Evolutionary conservation across 2,113 vertebrate genomes (phyloP).

Genomic region (Phainopepla nitens): DNA sequence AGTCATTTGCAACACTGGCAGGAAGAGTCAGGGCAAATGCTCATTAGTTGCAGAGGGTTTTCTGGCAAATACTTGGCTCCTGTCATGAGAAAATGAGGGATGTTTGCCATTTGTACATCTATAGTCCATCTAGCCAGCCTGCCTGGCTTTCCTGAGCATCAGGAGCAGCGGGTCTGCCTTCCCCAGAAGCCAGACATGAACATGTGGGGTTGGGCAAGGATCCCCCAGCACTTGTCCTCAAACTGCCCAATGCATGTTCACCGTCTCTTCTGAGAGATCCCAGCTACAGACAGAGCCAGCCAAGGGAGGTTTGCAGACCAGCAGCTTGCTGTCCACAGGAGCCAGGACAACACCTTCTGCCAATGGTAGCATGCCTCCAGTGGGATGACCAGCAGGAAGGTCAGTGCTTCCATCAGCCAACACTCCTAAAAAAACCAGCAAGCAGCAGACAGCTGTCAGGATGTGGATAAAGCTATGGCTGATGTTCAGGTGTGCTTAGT

Average conservation of each 20-base stretch:
- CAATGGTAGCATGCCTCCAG: accelerated
- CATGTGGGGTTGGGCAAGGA: not conserved
- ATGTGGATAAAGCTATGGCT: not conserved
- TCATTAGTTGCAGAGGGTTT: not conserved
- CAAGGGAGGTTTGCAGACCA: not conserved
- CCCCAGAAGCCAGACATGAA: not conserved
- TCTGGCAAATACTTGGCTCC: not conserved
- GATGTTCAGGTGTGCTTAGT: not conserved
- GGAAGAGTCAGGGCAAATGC: not conserved
- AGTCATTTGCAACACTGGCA: not conserved
- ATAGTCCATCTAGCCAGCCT: not conserved
- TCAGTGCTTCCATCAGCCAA: not conserved
- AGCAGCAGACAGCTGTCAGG: not conserved
- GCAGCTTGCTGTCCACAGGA: accelerated
- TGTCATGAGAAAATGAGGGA: not conserved
- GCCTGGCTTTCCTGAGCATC: not conserved
- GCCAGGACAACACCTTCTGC: not conserved
- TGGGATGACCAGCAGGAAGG: not conserved
- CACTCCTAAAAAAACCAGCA: not conserved
- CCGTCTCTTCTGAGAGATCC: not conserved
- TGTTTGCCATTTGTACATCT: not conserved
- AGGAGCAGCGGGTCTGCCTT: not conserved
- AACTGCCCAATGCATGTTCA: not conserved
- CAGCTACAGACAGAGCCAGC: not conserved
- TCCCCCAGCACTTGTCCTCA: not conserved